A percentile compares a stretch with the other conserved stretches of the same genome.
These are phyloP conservation scores for Columba janthina DNA, from an alignment of 2,113 vertebrate species.

Conservation along the genomic window DNA sequence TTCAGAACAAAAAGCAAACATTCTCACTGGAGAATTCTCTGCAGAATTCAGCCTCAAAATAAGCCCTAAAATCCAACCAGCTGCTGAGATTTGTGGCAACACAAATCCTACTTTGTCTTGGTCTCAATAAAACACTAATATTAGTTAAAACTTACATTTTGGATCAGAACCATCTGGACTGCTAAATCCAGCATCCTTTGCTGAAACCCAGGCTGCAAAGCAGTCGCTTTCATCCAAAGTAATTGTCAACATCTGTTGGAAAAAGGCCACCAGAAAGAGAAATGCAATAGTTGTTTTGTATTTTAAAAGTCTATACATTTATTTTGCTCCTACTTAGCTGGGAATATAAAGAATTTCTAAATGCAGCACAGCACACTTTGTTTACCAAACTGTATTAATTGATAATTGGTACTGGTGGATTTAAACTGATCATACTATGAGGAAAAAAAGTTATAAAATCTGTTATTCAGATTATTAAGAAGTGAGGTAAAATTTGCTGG, in stretches of 20 bases:
- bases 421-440: neutral
- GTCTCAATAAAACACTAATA: neutral
- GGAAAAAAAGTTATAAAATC: neutral
- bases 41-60: neutral
- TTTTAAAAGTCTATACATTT: neutral
- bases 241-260: constrained; percentile 93
- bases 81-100: neutral
- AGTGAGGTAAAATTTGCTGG: neutral
- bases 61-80: neutral
- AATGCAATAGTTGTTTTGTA: neutral
- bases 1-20: neutral
- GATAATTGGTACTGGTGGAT: neutral
- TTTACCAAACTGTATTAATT: neutral
- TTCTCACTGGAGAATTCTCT: neutral
- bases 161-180: constrained; percentile 97
- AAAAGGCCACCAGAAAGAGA: neutral
- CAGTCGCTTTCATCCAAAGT: constrained; percentile 98
- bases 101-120: neutral
- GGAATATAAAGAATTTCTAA: neutral
- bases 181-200: constrained; percentile 96
- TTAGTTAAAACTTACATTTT: constrained; percentile 82
- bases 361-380: neutral
- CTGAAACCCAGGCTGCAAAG: constrained; percentile 98
- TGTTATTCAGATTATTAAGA: neutral
- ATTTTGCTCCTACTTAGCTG: neutral